Conservation (phyloP, 2,113 vertebrate species). For the Lynx canadensis region DNA sequence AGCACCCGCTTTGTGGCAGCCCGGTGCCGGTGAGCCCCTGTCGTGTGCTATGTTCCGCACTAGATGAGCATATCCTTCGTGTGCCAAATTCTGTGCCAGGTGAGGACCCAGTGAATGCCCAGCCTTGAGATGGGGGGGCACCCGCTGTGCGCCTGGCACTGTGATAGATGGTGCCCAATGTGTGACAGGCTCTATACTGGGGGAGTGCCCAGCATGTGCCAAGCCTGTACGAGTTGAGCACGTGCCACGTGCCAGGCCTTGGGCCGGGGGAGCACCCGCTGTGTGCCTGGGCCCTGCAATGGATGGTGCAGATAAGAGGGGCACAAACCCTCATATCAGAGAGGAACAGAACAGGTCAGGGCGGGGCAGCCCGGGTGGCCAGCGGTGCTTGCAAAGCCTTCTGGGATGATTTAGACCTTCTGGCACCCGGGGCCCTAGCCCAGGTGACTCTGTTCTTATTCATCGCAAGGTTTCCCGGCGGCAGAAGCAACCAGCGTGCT, state of each 20-base stretch:
- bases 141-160: background rate
- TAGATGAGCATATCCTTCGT: background rate
- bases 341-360: background rate
- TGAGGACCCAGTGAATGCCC: background rate
- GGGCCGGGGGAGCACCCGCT: constrained; percentile 10
- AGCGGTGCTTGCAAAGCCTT: background rate
- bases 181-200: background rate
- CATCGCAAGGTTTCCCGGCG: background rate
- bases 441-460: background rate
- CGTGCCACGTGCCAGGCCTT: constrained; percentile 26
- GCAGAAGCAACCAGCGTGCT: background rate
- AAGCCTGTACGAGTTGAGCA: background rate
- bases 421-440: background rate
- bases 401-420: constrained; percentile 13
- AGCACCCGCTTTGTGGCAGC: background rate
- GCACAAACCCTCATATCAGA: background rate
- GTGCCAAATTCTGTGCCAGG: background rate
- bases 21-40: background rate
- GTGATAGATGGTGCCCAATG: background rate
- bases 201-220: background rate
- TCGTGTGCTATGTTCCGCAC: background rate
- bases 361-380: background rate
- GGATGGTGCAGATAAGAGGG: background rate
- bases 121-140: background rate
- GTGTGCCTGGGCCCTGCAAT: constrained; percentile 30